A percentile compares a stretch with the other conserved stretches of the same genome.
phyloP scores from a whole-genome alignment of 1,140 invertebrate species.

The Zophobas atratus region DNA sequence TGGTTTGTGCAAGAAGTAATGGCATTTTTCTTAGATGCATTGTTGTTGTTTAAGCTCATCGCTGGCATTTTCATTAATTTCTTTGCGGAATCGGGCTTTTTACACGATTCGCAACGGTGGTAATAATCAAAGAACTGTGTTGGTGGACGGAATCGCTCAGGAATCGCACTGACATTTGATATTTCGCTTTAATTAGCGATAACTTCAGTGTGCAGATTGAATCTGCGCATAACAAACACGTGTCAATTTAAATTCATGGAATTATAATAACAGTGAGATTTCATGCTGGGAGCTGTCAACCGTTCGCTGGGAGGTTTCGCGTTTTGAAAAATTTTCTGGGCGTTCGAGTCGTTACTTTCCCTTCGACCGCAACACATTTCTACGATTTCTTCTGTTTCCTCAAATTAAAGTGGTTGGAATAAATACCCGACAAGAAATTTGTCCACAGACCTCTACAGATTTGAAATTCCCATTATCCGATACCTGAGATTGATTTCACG shows the following conservation, averaged over 20 bases:
- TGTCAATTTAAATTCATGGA: too few relatives aligned
- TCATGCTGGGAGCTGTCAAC: too few relatives aligned
- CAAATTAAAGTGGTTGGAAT: background rate
- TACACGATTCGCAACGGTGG: background rate
- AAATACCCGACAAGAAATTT: constrained; percentile 6
- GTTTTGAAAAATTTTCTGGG: background rate
- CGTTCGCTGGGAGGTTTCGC: too few relatives aligned
- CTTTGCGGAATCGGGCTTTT: background rate
- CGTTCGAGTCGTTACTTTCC: background rate
- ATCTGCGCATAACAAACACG: too few relatives aligned
- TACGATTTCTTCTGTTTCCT: constrained; percentile 8
- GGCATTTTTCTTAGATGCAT: background rate
- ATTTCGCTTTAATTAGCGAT: too few relatives aligned
- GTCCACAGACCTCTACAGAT: background rate
- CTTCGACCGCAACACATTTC: background rate
- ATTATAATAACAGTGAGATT: too few relatives aligned
- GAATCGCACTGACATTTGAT: too few relatives aligned
- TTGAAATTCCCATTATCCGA: constrained; percentile 48
- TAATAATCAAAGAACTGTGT: background rate
- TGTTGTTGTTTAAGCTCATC: background rate
- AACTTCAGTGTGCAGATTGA: too few relatives aligned
- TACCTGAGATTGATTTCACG: constrained; percentile 45
- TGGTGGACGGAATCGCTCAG: background rate
- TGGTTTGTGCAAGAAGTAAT: background rate
- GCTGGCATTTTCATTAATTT: constrained; percentile 11